Evolutionary conservation across 1,140 invertebrate species (phyloP), one percentile per base, ranked within the genome.

Genomic region (Vollenhovia emeryi): DNA sequence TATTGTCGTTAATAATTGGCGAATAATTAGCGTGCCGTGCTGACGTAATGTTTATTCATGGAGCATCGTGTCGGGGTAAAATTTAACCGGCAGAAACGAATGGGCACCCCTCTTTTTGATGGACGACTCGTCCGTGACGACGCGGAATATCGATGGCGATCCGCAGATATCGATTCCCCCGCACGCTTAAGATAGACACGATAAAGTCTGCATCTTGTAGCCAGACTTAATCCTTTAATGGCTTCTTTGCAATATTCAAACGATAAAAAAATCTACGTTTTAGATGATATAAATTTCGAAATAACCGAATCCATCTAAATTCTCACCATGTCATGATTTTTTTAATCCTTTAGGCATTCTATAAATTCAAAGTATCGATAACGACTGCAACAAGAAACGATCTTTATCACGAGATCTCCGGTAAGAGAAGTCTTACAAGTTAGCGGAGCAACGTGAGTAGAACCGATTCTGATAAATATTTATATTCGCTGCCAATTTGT

Each of bases 1-100:
- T 86, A 86, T 86, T 84, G 76, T 86, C 85, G 62, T 84, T 86
- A 84, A 86, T 86, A 86, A 86, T 86, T 86, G 85, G 85, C 68
- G 85, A 86, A 86, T 86, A 86, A 86, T 83, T 86, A 86, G 85
- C 79, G 59, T 86, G 85, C 68, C 79, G 79, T 15, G 64, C 57
- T 71, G 79, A 76, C 64, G 78, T 83, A 86, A 86, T 86, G 85
- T 86, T 86, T 86, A 86, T 86, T 86, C 85, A 86, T 86, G 48
- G 69, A 64, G 48, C 68, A 74, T 74, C 48, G 79, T 75, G 85
- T 55, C 52, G 64, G 11, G 74, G 64, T 59, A 66, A 84, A 86
- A 86, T 86, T 86, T 66, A 85, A 68, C 78, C 69, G 66, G 68
- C 62, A 84, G 80, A 75, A 86, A 75, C 69, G 68, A 86, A 84